A percentile compares a stretch with the other conserved stretches of the same genome.
These are phyloP conservation scores for Amphipoea lucens DNA, from an alignment of 2,888 invertebrate species.

Conservation along the genomic window DNA sequence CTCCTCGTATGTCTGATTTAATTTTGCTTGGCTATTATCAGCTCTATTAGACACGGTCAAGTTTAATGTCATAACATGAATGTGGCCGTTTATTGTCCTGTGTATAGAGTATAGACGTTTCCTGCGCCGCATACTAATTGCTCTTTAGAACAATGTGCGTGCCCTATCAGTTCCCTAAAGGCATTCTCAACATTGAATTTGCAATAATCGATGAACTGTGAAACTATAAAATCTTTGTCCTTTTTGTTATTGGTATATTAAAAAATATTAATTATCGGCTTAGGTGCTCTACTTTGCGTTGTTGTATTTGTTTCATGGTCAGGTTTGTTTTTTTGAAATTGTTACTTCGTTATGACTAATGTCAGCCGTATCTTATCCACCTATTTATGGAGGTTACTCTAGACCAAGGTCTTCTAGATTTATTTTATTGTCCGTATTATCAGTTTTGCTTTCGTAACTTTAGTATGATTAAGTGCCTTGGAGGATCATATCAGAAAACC, in stretches of 20 bases:
- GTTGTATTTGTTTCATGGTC: constrained; percentile 16
- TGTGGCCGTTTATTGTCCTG: constrained; percentile 63
- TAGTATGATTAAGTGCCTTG: background rate
- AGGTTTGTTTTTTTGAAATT: background rate
- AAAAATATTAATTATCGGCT: constrained; percentile 3
- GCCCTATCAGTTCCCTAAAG: constrained; percentile 80
- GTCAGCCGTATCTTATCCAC: background rate
- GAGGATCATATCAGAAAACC: background rate
- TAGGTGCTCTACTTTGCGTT: constrained; percentile 22
- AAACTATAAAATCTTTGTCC: constrained; percentile 57
- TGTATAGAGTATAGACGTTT: constrained; percentile 68
- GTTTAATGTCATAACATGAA: constrained; percentile 80
- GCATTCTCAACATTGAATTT: constrained; percentile 66
- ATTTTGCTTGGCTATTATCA: constrained; percentile 76
- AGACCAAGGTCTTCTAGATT: background rate
- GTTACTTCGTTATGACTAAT: background rate
- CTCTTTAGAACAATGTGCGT: constrained; percentile 74
- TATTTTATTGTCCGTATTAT: background rate
- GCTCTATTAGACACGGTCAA: constrained; percentile 85
- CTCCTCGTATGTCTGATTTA: constrained; percentile 72
- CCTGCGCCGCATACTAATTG: constrained; percentile 80
- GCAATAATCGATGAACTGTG: constrained; percentile 62
- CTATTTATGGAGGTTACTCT: background rate
- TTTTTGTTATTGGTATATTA: constrained; percentile 26
- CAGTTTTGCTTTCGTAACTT: background rate